Conservation (phyloP, 2,113 vertebrate genomes). For the Varanus salvator region DNA sequence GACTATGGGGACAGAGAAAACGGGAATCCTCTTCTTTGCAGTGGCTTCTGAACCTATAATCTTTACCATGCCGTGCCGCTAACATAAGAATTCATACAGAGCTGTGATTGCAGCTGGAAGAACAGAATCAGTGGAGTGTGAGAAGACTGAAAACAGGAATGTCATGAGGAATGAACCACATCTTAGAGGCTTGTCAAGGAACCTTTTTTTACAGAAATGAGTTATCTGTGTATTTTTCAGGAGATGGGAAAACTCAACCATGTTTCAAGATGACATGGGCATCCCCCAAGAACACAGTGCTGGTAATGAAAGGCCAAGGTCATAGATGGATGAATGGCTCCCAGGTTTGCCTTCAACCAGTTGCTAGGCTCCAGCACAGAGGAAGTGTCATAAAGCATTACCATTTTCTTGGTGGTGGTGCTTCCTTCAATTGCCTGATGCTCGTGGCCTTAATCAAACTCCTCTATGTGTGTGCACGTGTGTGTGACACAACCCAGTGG, state of each 20-base stretch:
- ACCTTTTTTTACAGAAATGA: constrained; percentile 2
- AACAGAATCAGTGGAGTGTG: constrained; percentile 21
- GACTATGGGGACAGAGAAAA: background rate
- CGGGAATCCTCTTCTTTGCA: fast-evolving
- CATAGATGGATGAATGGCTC: background rate
- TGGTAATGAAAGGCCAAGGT: background rate
- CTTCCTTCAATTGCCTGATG: background rate
- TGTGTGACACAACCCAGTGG: background rate
- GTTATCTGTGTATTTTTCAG: background rate
- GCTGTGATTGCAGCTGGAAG: constrained; percentile 26
- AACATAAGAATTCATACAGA: constrained; percentile 5
- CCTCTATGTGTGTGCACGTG: background rate
- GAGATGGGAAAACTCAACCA: constrained; percentile 13
- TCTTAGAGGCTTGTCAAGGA: background rate
- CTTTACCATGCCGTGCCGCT: background rate
- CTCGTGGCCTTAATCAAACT: background rate
- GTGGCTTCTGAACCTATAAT: background rate
- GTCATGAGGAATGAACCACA: constrained; percentile 24
- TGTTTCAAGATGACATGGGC: background rate
- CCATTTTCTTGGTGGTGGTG: background rate
- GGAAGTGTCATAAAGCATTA: background rate
- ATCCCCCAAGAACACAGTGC: background rate
- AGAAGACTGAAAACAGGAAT: constrained; percentile 4
- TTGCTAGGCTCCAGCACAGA: background rate
- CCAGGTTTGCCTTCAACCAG: background rate